These are phyloP conservation scores for Montipora foliosa DNA, from an alignment of 64 coral and sea anemone species.

Conservation along the genomic window DNA sequence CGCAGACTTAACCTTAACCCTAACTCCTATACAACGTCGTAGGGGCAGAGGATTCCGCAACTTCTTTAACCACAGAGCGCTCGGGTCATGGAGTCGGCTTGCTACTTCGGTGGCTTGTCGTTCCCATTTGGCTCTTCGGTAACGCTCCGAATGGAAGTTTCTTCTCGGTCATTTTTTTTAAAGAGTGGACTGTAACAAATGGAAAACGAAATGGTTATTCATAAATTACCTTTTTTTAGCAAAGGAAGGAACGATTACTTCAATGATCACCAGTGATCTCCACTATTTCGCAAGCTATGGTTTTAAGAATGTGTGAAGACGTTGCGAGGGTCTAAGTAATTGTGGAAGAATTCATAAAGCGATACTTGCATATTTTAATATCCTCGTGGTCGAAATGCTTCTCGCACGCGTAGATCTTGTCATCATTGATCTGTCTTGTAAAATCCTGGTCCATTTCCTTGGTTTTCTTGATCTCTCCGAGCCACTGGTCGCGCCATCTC, in stretches of 20 bases:
- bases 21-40: not conserved
- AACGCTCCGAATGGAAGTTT: constrained; percentile 21
- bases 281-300: not conserved
- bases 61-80: not conserved
- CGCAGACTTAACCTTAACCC: no score
- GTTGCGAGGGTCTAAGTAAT: not conserved
- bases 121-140: not conserved
- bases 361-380: constrained; percentile 45
- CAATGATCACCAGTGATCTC: not conserved
- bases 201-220: not conserved
- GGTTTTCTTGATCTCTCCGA: no score
- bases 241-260: not conserved
- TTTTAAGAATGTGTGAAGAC: no score
- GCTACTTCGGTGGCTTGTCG: not conserved
- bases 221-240: not conserved
- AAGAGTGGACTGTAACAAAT: not conserved
- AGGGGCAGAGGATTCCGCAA: not conserved
- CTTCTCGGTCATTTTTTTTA: constrained; percentile 20
- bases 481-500: not conserved
- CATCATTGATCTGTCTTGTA: not conserved
- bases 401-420: constrained; percentile 1
- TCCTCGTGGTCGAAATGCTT: constrained; percentile 31
- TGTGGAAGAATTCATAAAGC: not conserved
- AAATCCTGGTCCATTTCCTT: no score
- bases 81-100: not conserved